Evolutionary conservation across 2,113 vertebrate genomes (phyloP), one percentile per base, ranked within the genome.

Genomic region (Leptobrachium leishanense): DNA sequence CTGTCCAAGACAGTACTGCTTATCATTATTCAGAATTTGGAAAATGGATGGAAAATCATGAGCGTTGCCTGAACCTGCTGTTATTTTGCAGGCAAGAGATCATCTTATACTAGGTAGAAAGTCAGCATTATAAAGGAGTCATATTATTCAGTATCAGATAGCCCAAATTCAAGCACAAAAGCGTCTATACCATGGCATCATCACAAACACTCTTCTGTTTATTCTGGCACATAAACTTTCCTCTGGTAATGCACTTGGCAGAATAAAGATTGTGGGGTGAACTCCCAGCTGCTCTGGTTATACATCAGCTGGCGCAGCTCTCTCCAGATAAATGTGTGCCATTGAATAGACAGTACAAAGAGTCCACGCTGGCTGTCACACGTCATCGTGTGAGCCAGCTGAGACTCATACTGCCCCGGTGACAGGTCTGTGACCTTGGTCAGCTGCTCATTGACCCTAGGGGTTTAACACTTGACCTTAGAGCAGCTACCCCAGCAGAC

Each of bases 381-480:
- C 15, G 12, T 59, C 31, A 57, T 15, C 55, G 46, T 10, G 53
- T 42, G 31, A 46, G 20, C 65, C 77, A 80, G 77, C 77, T 80
- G 77, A 74, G 77, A 50, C 70, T 44, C 50, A 43, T 59, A 66
- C 54, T 76, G 67, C 64, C 66, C 79, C n/a, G 11, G 44, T 83
- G 73, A 83, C 42, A 83, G 79, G 54, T 77, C 31, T 66, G 55
- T 6, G 74, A 79, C 74, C 74, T 69, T 12, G n/a, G 74, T 53
- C 82, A 84, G 68, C 54, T 68, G 72, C 72, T 77, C 57, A 68
- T 31, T 67, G 66, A 81, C 77, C 67, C 74, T 64, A 84, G 81
- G 75, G 75, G 82, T 82, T 81, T 0, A 5, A 83, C 82, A 82
- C 76, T 68, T 76, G 50, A 67, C 82, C 72, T 77, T 74, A 2